phyloP scores from a whole-genome alignment of 2,888 invertebrate genomes.

The Papilio protenor region DNA sequence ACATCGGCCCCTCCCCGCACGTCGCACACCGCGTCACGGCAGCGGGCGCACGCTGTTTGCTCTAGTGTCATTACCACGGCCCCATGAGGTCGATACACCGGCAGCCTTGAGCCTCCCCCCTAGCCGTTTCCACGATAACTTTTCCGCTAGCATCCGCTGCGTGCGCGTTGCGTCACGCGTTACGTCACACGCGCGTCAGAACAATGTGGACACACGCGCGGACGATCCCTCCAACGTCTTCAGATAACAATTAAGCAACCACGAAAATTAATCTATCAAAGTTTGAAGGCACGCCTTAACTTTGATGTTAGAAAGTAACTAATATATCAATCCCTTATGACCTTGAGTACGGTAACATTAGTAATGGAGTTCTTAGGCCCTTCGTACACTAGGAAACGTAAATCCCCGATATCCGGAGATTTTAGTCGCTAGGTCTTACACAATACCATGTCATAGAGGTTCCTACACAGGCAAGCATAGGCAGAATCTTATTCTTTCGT shows the following conservation, averaged over 20 bases:
- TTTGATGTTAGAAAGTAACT: neutral
- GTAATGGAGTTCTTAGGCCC: neutral
- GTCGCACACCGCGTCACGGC: neutral
- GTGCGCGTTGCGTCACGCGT: conserved; percentile 39
- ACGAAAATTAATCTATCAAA: conserved; percentile 1
- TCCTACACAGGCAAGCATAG: too few species aligned
- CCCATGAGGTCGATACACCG: conserved; percentile 42
- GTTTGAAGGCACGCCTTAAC: neutral
- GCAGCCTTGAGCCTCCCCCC: conserved; percentile 42
- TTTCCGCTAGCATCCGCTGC: conserved; percentile 41
- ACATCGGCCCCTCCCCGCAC: neutral
- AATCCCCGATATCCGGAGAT: too few species aligned
- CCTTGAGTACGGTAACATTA: neutral
- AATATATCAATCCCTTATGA: neutral
- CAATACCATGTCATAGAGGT: too few species aligned
- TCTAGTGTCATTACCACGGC: conserved; percentile 43
- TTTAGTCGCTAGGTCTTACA: too few species aligned
- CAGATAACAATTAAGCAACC: neutral
- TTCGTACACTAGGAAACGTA: neutral
- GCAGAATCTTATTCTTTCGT: too few species aligned
- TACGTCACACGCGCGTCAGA: conserved; percentile 37
- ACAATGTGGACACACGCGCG: conserved; percentile 23
- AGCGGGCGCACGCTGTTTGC: conserved; percentile 18
- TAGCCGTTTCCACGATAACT: conserved; percentile 37
- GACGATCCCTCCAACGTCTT: conserved; percentile 3